phyloP scores from a whole-genome alignment of 2,888 invertebrate genomes.

The Gortyna flavago region DNA sequence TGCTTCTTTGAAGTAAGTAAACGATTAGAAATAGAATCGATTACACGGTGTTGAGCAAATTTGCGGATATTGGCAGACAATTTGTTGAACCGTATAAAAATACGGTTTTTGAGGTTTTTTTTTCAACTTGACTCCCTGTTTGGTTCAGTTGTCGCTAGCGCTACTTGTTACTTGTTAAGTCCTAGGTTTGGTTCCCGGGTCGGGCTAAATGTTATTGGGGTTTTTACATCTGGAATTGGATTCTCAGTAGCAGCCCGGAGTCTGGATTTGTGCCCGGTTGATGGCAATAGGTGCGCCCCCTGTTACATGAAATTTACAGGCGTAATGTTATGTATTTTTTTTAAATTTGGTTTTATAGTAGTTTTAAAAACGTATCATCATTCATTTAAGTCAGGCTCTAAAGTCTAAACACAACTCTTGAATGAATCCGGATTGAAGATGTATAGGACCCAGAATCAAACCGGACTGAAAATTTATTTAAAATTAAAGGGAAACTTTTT shows the following conservation, averaged over 20 bases:
- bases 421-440: not conserved
- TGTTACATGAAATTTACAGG: not conserved
- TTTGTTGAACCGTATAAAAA: not conserved
- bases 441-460: not conserved
- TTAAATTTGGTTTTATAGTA: not conserved
- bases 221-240: not conserved
- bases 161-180: not conserved
- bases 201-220: not conserved
- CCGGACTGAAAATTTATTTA: not conserved
- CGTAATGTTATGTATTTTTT: not conserved
- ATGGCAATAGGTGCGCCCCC: too few species aligned
- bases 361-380: not conserved
- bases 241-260: not conserved
- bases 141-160: not conserved
- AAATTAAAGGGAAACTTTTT: not conserved
- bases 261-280: not conserved
- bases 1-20: constrained; percentile 40
- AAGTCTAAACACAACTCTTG: not conserved
- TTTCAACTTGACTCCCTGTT: not conserved
- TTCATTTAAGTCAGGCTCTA: not conserved
- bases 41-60: not conserved
- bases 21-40: constrained; percentile 3
- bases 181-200: not conserved
- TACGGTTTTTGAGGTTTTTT: not conserved
- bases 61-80: not conserved